Evolutionary conservation across 2,113 vertebrate genomes (phyloP).

Genomic region (Paracanthobrama guichenoti): DNA sequence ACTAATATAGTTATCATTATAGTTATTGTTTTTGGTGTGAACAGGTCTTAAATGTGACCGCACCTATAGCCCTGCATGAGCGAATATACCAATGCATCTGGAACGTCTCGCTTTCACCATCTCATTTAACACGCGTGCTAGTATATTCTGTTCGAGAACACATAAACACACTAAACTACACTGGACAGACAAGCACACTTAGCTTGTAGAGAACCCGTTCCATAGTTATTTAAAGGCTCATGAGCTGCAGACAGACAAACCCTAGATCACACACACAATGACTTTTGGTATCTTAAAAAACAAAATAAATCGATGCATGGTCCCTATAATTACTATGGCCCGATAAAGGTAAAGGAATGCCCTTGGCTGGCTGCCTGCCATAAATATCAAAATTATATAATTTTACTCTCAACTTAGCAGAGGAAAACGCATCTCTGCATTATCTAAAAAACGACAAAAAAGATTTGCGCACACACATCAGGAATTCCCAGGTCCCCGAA

Average conservation of each 20-base stretch:
- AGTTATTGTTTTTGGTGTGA: too few relatives aligned
- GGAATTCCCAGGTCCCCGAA: not conserved
- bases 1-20: too few relatives aligned
- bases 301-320: slow-evolving; percentile 53
- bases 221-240: slow-evolving; percentile 65
- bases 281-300: slow-evolving; percentile 69
- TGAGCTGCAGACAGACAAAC: slow-evolving; percentile 62
- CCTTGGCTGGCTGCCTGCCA: slow-evolving; percentile 49
- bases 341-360: slow-evolving; percentile 51
- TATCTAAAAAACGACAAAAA: slow-evolving; percentile 23
- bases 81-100: not conserved
- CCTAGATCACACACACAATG: slow-evolving; percentile 54
- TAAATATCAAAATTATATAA: slow-evolving; percentile 23
- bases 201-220: slow-evolving; percentile 55
- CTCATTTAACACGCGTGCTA: slow-evolving; percentile 32
- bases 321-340: slow-evolving; percentile 60
- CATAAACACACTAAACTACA: slow-evolving; percentile 38
- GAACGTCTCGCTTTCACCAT: not conserved
- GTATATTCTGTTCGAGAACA: slow-evolving; percentile 50
- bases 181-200: slow-evolving; percentile 53
- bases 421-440: slow-evolving; percentile 9
- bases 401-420: not conserved
- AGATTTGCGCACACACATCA: not conserved
- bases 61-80: not conserved
- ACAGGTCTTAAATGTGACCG: too few relatives aligned